phyloP scores from a whole-genome alignment of 2,113 vertebrate species.

The Oncorhynchus gorbuscha region DNA sequence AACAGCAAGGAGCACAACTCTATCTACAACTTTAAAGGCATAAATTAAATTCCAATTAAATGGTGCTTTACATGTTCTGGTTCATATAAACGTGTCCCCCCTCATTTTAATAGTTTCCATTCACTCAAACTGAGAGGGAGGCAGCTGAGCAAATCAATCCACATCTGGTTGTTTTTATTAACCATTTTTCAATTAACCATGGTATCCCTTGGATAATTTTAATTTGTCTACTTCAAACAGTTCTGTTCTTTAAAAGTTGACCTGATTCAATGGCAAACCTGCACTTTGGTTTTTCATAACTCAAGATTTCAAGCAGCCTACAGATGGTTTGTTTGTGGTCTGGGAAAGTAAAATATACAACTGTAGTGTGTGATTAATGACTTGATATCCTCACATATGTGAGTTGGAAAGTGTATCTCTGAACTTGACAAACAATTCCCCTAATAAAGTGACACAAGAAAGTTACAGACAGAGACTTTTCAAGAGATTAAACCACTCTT shows the following conservation, averaged over 20 bases:
- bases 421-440: not conserved
- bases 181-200: constrained; percentile 67
- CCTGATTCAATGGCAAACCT: not conserved
- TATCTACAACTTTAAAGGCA: constrained; percentile 53
- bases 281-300: not conserved
- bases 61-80: constrained; percentile 56
- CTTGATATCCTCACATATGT: not conserved
- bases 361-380: constrained; percentile 11
- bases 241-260: constrained; percentile 30
- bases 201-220: constrained; percentile 41
- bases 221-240: constrained; percentile 33
- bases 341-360: constrained; percentile 27
- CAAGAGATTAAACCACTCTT: not conserved
- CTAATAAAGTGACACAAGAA: constrained; percentile 14
- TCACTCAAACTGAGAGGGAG: constrained; percentile 46
- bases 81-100: constrained; percentile 44
- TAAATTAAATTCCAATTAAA: constrained; percentile 49
- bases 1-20: constrained; percentile 27
- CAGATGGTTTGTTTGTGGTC: constrained; percentile 1
- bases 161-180: constrained; percentile 81
- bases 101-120: constrained; percentile 68
- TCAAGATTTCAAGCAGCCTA: not conserved
- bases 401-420: not conserved
- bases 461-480: constrained; percentile 30
- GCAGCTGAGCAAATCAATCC: constrained; percentile 63